Conservation (phyloP, 92 coral and sea anemone genomes). For the Siderastrea radians region DNA sequence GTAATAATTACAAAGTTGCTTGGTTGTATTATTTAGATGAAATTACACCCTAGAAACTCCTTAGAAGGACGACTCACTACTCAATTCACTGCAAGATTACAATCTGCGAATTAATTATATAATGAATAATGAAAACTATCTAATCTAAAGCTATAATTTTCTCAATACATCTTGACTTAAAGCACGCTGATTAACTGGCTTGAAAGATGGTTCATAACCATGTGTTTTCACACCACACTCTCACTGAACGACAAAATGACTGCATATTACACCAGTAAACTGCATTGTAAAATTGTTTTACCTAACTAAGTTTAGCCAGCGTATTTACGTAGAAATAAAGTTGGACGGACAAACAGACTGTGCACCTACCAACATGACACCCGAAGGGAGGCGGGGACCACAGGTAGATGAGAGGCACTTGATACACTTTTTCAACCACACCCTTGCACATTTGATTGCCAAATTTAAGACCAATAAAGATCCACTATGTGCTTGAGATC, state of each 20-base stretch:
- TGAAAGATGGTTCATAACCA: not conserved
- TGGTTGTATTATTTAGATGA: not conserved
- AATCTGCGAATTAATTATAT: not conserved
- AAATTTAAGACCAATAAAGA: no score
- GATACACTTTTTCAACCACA: no score
- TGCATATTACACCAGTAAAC: not conserved
- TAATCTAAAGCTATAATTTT: constrained; percentile 2
- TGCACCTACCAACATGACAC: no score
- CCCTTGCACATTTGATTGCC: no score
- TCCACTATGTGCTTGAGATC: no score
- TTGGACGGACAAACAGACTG: not conserved
- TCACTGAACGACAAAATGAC: not conserved
- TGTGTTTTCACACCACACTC: not conserved
- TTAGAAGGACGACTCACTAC: not conserved
- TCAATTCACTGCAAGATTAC: not conserved
- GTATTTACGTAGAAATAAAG: not conserved
- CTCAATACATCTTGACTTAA: not conserved
- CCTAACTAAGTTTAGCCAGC: not conserved
- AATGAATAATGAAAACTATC: constrained; percentile 4
- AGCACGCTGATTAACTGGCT: not conserved
- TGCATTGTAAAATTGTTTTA: not conserved
- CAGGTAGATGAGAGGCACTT: no score
- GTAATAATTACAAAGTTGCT: constrained; percentile 12
- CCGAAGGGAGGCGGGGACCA: no score
- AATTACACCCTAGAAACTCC: constrained; percentile 21